Evolutionary conservation across 2,888 invertebrate species (phyloP).

Genomic region (Petrophora chlorosata): DNA sequence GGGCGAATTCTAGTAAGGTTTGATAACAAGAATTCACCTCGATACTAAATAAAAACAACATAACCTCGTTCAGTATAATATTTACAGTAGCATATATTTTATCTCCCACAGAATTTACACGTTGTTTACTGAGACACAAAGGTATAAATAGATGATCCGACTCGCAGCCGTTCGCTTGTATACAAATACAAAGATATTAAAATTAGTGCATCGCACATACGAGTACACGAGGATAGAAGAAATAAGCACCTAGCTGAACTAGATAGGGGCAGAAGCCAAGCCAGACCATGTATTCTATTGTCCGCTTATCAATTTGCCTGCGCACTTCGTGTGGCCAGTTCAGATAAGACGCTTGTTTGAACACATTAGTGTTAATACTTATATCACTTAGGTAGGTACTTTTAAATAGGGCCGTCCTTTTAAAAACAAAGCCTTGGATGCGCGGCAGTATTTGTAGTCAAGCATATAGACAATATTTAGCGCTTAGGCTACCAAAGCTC

Average conservation of each 20-base stretch:
- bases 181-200: neutral
- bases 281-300: constrained; percentile 28
- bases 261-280: too few species aligned
- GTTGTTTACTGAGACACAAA: constrained; percentile 17
- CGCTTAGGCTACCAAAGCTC: too few species aligned
- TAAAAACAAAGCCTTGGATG: too few species aligned
- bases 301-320: constrained; percentile 40
- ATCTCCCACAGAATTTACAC: neutral
- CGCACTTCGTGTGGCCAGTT: constrained; percentile 24
- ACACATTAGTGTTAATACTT: constrained; percentile 4
- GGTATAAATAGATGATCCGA: constrained; percentile 19
- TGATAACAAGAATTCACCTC: too few species aligned
- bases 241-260: too few species aligned
- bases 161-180: constrained; percentile 4
- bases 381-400: neutral
- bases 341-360: constrained; percentile 29
- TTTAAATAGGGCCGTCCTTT: neutral
- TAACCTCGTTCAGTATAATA: neutral
- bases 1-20: too few species aligned
- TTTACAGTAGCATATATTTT: neutral
- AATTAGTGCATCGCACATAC: too few species aligned
- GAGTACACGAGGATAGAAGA: too few species aligned
- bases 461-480: too few species aligned
- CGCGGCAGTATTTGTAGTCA: too few species aligned
- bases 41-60: too few species aligned